These are phyloP conservation scores for Botia almorhae DNA, from an alignment of 2,797 vertebrate species.

Conservation along the genomic window DNA sequence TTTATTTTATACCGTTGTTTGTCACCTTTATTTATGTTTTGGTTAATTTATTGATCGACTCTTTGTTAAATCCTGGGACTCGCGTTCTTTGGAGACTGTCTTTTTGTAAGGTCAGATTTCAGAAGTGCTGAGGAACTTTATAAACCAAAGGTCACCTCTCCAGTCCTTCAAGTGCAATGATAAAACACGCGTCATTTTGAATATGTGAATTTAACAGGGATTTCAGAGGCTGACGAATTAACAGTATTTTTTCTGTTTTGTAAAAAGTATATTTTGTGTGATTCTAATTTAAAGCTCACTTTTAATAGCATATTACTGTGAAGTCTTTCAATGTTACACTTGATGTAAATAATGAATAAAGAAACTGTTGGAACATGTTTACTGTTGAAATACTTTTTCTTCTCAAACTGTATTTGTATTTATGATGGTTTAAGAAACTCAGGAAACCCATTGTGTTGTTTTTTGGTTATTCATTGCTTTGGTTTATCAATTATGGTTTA, in stretches of 20 bases:
- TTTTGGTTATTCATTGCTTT: neutral
- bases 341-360: conserved; percentile 95
- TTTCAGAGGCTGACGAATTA: conserved; percentile 81
- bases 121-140: conserved; percentile 71
- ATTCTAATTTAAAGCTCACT: conserved; percentile 98
- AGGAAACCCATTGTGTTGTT: neutral
- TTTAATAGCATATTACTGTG: conserved; percentile 95
- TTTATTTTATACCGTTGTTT: conserved; percentile 54
- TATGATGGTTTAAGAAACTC: neutral
- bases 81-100: conserved; percentile 51
- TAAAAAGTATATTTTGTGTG: conserved; percentile 92
- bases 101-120: conserved; percentile 67
- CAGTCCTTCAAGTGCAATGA: conserved; percentile 84
- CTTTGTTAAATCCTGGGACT: conserved; percentile 61
- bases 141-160: conserved; percentile 85
- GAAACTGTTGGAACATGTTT: conserved; percentile 74
- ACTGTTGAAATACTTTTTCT: conserved; percentile 15
- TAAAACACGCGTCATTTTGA: conserved; percentile 70
- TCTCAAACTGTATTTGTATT: neutral
- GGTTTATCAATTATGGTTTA: neutral
- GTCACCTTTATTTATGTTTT: conserved; percentile 67
- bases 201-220: conserved; percentile 85
- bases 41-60: conserved; percentile 64
- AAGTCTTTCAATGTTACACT: conserved; percentile 98
- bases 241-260: conserved; percentile 88